Base-by-base conservation (phyloP, 2,888 invertebrate species). In the Acrobasis repandana region DNA sequence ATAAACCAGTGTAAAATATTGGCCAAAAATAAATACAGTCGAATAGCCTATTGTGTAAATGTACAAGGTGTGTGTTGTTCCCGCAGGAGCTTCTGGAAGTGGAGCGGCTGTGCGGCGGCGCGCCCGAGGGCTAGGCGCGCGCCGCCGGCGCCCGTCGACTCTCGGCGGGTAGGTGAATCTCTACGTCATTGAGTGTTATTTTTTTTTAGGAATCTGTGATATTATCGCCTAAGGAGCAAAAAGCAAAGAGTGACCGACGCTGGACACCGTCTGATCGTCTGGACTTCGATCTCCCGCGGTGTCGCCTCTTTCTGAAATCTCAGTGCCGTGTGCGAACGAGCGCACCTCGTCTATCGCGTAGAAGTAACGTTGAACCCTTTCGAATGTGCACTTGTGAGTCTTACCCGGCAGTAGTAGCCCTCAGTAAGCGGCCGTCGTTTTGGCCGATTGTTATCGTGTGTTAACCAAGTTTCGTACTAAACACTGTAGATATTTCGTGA, bases 151-250 rank as follows among this genome's bases (percentile, higher is more conserved):
- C 61, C 63, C 65, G 61, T 15, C 60, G 56, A 57, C 63, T 62
- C 60, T 58, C 58, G 54, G 59, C 60, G 58, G 65, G 58, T 63
- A 64, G 63, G 65, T 64, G 70, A 69, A 70, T 71, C 67, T 75
- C 67, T 68, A 69, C 66, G 67, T 66, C 71, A 63, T 66, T 67
- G 73, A 75, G 75, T 72, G 73, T 79, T 75, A 69, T 72, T 77
- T 84, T 80, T 74, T 78, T 82, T 82, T 85, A 84, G 84, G 80
- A 86, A 89, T 88, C 90, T 90, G 89, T 90, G 90, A 90, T 90
- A 90, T 90, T 90, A 89, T 83, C 86, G 87, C 88, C 87, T 88
- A 85, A 86, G 89, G 82, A 84, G 83, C 81, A 73, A 71, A 66
- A 63, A 73, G 43, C 5, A 65, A 64, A 68, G 65, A 68, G 73